phyloP scores from a whole-genome alignment of 2,797 vertebrate species.

The Parauchenoglanis punctatus region DNA sequence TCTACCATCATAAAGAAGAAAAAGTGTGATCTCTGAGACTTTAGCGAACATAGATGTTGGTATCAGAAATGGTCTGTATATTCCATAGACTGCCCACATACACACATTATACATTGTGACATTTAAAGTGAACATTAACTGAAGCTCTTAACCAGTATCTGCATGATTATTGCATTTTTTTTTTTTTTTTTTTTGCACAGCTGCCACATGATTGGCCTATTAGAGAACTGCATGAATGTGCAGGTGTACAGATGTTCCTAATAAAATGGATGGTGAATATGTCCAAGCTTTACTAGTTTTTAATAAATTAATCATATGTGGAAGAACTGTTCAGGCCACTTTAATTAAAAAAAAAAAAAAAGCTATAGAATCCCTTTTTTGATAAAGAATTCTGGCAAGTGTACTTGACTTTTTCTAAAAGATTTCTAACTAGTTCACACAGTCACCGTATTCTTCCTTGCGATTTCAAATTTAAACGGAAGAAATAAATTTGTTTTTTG shows the following conservation, averaged over 20 bases:
- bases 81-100: no score
- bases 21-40: no score
- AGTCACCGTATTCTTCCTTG: neutral
- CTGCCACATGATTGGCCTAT: neutral
- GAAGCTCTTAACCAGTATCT: no score
- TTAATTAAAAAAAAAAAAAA: neutral
- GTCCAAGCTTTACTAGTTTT: neutral
- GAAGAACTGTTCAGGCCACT: constrained; percentile 2
- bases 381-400: neutral
- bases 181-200: neutral
- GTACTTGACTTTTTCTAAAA: neutral
- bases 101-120: no score
- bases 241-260: neutral
- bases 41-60: neutral
- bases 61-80: no score
- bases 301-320: neutral
- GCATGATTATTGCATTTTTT: no score
- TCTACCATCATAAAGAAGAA: no score
- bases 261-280: neutral
- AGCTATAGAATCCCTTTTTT: neutral
- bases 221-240: neutral
- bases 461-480: neutral
- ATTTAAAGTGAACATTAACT: no score
- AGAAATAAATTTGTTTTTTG: neutral
- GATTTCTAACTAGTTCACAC: neutral